These are phyloP conservation scores for Lemur catta DNA, from an alignment of 2,797 vertebrate genomes.

Conservation along the genomic window DNA sequence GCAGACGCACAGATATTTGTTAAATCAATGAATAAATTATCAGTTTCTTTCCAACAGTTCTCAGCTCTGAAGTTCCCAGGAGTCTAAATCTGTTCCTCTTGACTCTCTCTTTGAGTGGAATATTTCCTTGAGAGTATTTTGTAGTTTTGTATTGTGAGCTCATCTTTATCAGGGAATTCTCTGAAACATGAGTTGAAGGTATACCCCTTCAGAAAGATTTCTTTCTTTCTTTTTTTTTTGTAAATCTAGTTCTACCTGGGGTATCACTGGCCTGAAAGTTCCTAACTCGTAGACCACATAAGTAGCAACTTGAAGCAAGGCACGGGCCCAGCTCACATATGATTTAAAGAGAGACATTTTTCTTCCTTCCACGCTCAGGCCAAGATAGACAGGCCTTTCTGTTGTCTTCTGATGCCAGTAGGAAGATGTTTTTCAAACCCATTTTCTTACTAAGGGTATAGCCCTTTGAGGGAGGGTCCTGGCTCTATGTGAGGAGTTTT, in stretches of 20 bases:
- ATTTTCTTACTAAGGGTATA: neutral
- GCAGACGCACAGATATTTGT: neutral
- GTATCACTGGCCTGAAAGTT: neutral
- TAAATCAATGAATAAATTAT: neutral
- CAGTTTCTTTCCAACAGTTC: neutral
- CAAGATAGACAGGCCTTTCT: neutral
- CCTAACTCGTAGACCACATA: neutral
- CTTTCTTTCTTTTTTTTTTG: neutral
- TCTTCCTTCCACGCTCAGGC: neutral
- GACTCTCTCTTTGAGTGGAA: neutral
- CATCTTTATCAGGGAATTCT: conserved; percentile 14
- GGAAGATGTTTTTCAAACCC: neutral
- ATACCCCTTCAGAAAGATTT: neutral
- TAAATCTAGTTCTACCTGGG: neutral
- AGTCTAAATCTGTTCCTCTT: neutral
- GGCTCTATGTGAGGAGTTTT: neutral
- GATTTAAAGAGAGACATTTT: neutral
- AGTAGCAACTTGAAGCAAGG: neutral
- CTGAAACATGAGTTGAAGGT: neutral
- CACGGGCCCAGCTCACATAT: neutral
- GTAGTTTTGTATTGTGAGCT: neutral
- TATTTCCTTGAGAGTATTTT: neutral
- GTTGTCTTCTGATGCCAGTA: neutral
- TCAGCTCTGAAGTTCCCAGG: neutral
- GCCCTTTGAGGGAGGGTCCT: neutral